Conservation (phyloP, 2,113 vertebrate genomes). For the Gila orcuttii region DNA sequence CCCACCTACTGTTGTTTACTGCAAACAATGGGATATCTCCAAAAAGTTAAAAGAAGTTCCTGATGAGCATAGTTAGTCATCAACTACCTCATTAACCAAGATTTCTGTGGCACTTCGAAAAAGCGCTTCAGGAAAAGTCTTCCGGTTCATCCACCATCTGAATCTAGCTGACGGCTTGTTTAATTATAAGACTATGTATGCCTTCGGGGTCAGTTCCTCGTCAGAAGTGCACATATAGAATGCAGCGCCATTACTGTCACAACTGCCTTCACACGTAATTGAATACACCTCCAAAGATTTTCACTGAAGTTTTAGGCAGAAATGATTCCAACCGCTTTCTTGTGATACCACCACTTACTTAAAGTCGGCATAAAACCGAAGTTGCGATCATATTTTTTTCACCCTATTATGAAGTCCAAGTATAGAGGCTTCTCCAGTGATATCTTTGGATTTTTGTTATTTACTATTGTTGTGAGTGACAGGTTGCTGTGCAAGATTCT, state of each 20-base stretch:
- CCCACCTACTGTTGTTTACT: conserved; percentile 24
- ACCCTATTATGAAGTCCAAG: too few relatives aligned
- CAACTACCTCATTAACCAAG: neutral
- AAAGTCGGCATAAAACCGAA: neutral
- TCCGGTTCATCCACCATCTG: neutral
- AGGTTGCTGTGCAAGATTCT: too few relatives aligned
- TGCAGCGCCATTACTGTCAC: neutral
- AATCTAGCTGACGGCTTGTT: neutral
- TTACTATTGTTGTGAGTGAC: too few relatives aligned
- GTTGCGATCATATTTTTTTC: too few relatives aligned
- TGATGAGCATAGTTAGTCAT: conserved; percentile 14
- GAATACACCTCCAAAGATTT: conserved; percentile 1
- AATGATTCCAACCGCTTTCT: neutral
- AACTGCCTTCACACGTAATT: neutral
- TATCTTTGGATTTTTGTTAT: too few relatives aligned
- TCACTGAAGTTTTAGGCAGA: neutral
- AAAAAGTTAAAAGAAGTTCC: conserved; percentile 28
- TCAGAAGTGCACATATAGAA: conserved; percentile 2
- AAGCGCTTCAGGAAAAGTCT: neutral
- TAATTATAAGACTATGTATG: conserved; percentile 19
- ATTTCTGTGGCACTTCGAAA: conserved; percentile 11
- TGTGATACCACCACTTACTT: neutral
- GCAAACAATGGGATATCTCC: conserved; percentile 22
- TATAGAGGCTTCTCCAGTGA: too few relatives aligned
- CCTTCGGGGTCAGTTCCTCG: neutral